A percentile compares a stretch with the other conserved stretches of the same genome.
Evolutionary conservation across 2,888 invertebrate genomes (phyloP).

Genomic region (Lepetodrilus schrolli): DNA sequence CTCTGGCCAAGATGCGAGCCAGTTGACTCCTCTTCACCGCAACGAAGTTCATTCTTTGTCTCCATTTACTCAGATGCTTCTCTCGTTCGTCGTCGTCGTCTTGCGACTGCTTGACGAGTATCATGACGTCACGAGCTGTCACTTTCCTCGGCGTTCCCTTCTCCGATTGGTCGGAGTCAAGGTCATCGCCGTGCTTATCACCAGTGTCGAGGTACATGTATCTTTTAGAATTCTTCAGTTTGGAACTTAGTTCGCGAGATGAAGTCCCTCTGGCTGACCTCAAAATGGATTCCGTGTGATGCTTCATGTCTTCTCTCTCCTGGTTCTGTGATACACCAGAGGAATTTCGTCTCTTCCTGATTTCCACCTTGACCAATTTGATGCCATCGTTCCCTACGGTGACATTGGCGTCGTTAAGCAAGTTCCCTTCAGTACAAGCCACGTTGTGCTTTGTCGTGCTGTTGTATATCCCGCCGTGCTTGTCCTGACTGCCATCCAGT

Average conservation of each 20-base stretch:
- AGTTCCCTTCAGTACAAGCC: neutral
- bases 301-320: neutral
- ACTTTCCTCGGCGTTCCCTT: neutral
- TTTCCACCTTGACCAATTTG: neutral
- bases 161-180: neutral
- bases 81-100: slow-evolving; percentile 35
- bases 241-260: neutral
- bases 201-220: slow-evolving; percentile 12
- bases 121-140: neutral
- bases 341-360: neutral
- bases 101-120: slow-evolving; percentile 26
- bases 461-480: slow-evolving; percentile 26
- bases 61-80: slow-evolving; percentile 37
- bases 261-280: neutral
- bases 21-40: slow-evolving; percentile 33
- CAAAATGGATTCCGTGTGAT: neutral
- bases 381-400: slow-evolving; percentile 12
- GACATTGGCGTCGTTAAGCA: slow-evolving; percentile 6
- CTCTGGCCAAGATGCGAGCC: slow-evolving; percentile 26
- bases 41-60: slow-evolving; percentile 41
- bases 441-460: neutral
- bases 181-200: neutral
- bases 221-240: too few species aligned
- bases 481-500: slow-evolving; percentile 32
- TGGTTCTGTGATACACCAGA: neutral